Percentiles rank a stretch among this genome's conserved stretches.
Evolutionary conservation across 2,888 invertebrate genomes (phyloP).

Genomic region (Eupithecia centaureata): DNA sequence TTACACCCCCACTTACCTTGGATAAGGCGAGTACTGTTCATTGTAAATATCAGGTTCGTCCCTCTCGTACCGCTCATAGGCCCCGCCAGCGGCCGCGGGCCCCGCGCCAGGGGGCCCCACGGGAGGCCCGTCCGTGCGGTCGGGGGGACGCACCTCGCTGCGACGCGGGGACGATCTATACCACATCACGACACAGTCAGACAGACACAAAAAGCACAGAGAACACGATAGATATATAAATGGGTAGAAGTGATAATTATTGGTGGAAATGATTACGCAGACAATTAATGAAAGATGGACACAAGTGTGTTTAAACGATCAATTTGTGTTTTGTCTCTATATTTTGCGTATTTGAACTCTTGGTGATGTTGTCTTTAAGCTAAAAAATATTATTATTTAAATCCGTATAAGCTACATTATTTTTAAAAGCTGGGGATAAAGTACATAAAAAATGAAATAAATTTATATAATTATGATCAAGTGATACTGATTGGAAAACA

Average conservation of each 20-base stretch:
- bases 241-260: not conserved
- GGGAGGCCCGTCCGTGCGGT: conserved; percentile 36
- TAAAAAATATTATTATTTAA: no score
- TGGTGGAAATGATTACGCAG: not conserved
- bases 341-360: no score
- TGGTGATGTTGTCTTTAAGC: no score
- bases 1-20: conserved; percentile 52
- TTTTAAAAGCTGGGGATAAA: no score
- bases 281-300: not conserved
- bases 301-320: no score
- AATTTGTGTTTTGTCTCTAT: no score
- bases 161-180: conserved; percentile 70
- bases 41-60: conserved; percentile 75
- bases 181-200: conserved; percentile 44
- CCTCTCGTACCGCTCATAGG: conserved; percentile 71
- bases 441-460: no score
- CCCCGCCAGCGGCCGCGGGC: conserved; percentile 44
- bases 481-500: not conserved
- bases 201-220: conserved; percentile 29
- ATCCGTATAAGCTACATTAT: no score
- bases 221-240: not conserved
- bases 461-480: no score
- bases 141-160: conserved; percentile 51
- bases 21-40: conserved; percentile 73
- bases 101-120: conserved; percentile 36